Percentiles rank a stretch among this genome's conserved stretches.
These are phyloP conservation scores for Peromyscus maniculatus DNA, from an alignment of 2,113 vertebrate species.

Conservation along the genomic window DNA sequence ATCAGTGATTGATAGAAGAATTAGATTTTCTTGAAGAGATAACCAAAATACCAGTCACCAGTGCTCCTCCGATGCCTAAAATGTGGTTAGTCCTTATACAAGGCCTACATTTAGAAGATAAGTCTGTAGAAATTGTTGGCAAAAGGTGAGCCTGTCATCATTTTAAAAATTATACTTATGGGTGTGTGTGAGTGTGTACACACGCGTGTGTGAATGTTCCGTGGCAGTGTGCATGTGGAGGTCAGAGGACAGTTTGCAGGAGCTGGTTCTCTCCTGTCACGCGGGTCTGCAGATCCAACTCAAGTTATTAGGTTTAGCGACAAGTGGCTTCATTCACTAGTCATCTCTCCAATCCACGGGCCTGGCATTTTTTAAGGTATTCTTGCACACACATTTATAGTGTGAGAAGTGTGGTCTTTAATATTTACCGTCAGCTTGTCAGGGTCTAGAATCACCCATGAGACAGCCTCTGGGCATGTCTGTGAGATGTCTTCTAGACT, in stretches of 20 bases:
- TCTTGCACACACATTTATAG: background rate
- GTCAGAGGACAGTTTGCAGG: background rate
- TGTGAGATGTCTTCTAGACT: background rate
- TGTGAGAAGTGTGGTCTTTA: background rate
- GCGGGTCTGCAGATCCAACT: background rate
- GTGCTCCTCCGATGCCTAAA: background rate
- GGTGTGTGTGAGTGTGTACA: too few species aligned
- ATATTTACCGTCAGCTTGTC: background rate
- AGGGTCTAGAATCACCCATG: background rate
- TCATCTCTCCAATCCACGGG: background rate
- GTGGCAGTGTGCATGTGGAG: background rate
- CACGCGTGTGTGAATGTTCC: too few species aligned
- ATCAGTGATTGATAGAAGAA: constrained; percentile 32
- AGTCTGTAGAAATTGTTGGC: constrained; percentile 24
- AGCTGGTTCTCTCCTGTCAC: background rate
- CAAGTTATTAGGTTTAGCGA: background rate
- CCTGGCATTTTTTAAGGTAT: constrained; percentile 1
- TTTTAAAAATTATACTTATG: background rate
- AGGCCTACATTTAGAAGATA: constrained; percentile 27
- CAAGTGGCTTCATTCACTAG: background rate
- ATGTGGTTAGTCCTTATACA: background rate
- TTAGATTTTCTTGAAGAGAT: background rate
- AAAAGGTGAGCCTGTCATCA: background rate
- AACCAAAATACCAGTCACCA: background rate
- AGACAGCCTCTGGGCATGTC: background rate